Evolutionary conservation across 1,140 invertebrate genomes (phyloP).

Genomic region (Mylabris phalerata): DNA sequence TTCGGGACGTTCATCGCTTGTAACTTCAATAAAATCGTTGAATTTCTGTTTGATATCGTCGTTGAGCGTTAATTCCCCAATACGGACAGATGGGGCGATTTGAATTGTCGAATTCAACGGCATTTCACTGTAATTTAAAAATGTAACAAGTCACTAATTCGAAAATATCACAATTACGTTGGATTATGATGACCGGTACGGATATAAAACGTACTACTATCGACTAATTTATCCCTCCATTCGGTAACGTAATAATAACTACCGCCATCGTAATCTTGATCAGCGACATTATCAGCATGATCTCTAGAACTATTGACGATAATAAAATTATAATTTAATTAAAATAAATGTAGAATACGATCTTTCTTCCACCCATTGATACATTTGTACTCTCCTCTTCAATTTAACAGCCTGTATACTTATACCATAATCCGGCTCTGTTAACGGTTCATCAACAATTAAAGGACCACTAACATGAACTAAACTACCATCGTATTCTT

Average conservation of each 20-base stretch:
- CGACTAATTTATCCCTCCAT: conserved; percentile 75
- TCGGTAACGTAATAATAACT: conserved; percentile 69
- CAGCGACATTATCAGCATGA: conserved; percentile 23
- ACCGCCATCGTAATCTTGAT: conserved; percentile 24
- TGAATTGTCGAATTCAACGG: conserved; percentile 45
- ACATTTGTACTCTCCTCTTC: conserved; percentile 63
- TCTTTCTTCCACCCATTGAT: conserved; percentile 82
- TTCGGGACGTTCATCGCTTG: conserved; percentile 76
- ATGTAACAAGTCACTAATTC: background rate
- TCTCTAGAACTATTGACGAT: conserved; percentile 21
- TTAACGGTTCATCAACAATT: conserved; percentile 67
- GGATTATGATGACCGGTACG: conserved; percentile 73
- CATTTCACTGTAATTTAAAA: conserved; percentile 36
- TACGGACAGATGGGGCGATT: conserved; percentile 49
- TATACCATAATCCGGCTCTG: conserved; percentile 54
- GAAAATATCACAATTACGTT: conserved; percentile 39
- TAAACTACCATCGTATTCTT: conserved; percentile 64
- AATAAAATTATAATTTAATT: background rate
- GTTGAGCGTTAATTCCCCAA: conserved; percentile 50
- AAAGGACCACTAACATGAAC: conserved; percentile 70
- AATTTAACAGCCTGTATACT: conserved; percentile 45
- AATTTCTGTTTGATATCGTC: conserved; percentile 68
- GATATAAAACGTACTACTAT: conserved; percentile 68
- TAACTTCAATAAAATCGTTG: conserved; percentile 67
- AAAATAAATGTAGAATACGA: conserved; percentile 37